phyloP scores from a whole-genome alignment of 1,140 invertebrate species.

The Hyposmocoma kahamanoa region DNA sequence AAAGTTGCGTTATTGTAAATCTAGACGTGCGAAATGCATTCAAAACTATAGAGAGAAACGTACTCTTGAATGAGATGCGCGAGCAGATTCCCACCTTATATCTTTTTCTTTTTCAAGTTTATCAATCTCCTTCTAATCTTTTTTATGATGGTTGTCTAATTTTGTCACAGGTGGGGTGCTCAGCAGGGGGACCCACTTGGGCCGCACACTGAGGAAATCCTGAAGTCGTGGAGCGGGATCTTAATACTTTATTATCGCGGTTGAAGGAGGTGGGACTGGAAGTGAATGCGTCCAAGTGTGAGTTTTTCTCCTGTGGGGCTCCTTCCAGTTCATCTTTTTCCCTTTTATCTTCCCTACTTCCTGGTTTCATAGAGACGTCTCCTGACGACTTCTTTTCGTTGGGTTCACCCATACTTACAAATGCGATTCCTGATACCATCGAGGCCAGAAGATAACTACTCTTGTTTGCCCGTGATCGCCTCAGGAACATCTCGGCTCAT shows the following conservation, averaged over 20 bases:
- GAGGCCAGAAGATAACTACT: background rate
- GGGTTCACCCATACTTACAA: slow-evolving; percentile 2
- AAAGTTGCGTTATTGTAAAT: background rate
- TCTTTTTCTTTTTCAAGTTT: slow-evolving; percentile 5
- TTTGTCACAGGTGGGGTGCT: slow-evolving; percentile 1
- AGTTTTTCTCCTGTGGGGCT: background rate
- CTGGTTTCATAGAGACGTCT: background rate
- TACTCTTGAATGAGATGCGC: background rate
- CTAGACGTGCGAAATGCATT: slow-evolving; percentile 7
- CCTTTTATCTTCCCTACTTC: background rate
- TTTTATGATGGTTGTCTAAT: background rate
- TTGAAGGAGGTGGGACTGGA: background rate
- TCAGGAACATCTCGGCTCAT: background rate
- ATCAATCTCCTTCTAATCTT: background rate
- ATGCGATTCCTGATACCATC: background rate
- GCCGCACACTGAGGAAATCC: background rate
- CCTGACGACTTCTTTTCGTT: background rate
- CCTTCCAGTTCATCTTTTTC: background rate
- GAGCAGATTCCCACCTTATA: background rate
- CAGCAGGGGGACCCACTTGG: slow-evolving; percentile 6
- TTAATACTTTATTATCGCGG: background rate
- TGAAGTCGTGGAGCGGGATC: background rate
- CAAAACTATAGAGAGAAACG: slow-evolving; percentile 5
- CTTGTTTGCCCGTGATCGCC: background rate
- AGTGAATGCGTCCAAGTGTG: slow-evolving; percentile 3